phyloP scores from a whole-genome alignment of 2,888 invertebrate genomes.

The Dasypolia templi region DNA sequence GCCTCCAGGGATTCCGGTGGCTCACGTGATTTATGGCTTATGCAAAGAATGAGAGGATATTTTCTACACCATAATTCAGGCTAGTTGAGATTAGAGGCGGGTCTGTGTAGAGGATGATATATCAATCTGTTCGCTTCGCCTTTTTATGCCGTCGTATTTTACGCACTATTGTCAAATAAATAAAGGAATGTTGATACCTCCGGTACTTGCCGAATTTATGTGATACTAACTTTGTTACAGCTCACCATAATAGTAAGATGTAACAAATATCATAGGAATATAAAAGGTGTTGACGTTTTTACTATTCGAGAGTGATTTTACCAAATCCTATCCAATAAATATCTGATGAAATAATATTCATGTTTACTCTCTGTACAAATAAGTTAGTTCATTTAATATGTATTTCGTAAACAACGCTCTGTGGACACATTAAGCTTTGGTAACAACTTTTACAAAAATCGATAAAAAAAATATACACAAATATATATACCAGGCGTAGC shows the following conservation, averaged over 20 bases:
- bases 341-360: background rate
- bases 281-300: constrained; percentile 25
- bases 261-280: constrained; percentile 33
- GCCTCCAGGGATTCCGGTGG: constrained; percentile 84
- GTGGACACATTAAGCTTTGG: background rate
- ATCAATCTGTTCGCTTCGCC: constrained; percentile 80
- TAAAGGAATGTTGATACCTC: constrained; percentile 62
- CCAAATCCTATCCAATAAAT: constrained; percentile 15
- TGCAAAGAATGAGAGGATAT: constrained; percentile 89
- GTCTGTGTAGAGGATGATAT: constrained; percentile 80
- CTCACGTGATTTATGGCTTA: constrained; percentile 87
- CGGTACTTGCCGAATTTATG: constrained; percentile 59
- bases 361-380: constrained; percentile 17
- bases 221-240: constrained; percentile 55
- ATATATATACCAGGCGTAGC: background rate
- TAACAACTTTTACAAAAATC: constrained; percentile 9
- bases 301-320: constrained; percentile 29
- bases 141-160: constrained; percentile 72
- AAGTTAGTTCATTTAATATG: constrained; percentile 1
- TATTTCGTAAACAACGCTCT: constrained; percentile 1
- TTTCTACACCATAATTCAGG: constrained; percentile 88
- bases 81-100: constrained; percentile 87
- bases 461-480: constrained; percentile 8
- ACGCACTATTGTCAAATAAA: constrained; percentile 71
- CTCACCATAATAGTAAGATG: constrained; percentile 40